Conservation (phyloP, 2,888 invertebrate genomes). For the Clistopyga incitator region DNA sequence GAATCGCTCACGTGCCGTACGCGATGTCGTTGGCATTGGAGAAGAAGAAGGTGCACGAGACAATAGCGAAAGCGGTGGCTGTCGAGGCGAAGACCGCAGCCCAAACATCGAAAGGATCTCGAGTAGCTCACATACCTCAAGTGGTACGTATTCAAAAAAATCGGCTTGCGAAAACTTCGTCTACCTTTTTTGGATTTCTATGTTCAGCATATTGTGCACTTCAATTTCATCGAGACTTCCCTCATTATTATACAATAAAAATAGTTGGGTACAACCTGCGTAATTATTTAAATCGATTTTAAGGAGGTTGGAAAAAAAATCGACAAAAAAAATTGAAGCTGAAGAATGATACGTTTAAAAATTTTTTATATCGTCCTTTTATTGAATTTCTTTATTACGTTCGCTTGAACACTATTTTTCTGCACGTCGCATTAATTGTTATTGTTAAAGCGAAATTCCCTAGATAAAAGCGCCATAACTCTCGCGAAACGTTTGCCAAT, state of each 20-base stretch:
- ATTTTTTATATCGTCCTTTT: too few relatives aligned
- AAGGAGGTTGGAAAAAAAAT: too few relatives aligned
- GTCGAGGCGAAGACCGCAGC: conserved; percentile 85
- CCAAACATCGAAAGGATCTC: conserved; percentile 89
- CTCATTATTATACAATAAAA: background rate
- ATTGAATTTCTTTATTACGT: background rate
- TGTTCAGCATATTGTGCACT: background rate
- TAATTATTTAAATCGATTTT: too few relatives aligned
- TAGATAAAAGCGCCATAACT: background rate
- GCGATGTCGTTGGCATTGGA: conserved; percentile 89
- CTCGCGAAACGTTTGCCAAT: background rate
- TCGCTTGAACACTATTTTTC: background rate
- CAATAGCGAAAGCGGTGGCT: conserved; percentile 79
- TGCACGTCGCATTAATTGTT: background rate
- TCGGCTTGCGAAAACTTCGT: background rate
- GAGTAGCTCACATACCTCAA: conserved; percentile 89
- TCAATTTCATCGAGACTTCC: background rate
- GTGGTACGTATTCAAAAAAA: conserved; percentile 72
- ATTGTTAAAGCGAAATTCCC: background rate
- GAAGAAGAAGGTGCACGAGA: conserved; percentile 88
- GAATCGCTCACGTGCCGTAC: conserved; percentile 93
- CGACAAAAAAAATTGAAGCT: too few relatives aligned
- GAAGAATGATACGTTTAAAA: too few relatives aligned
- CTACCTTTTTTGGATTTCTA: background rate
- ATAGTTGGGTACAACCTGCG: too few relatives aligned